Base-by-base conservation (phyloP, 2,797 vertebrate species). In the Mus caroli region DNA sequence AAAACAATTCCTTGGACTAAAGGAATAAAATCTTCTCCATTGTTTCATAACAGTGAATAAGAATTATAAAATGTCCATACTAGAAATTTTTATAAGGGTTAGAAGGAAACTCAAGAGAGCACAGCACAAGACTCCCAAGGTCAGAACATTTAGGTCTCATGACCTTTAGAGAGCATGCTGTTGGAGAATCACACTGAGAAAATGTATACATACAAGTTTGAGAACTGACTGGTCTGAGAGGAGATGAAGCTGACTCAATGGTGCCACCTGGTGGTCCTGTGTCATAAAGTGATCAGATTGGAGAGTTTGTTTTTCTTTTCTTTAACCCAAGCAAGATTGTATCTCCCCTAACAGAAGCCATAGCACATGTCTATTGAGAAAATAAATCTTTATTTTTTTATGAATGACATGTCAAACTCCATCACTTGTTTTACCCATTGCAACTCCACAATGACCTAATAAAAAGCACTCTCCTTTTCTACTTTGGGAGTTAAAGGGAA, bases 261-360 rank as follows among this genome's bases (percentile, higher is more conserved):
- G 4, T 97, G 92, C 96, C 97, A 96, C 75, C 97, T 94, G 1
- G 90, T 96, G 97, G 97, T 17, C n/a, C 13, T 76, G 6, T 78
- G n/a, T 15, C 40, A 69, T 58, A 92, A 37, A 0, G 28, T 11
- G 0, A 50, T 31, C 6, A 12, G 88, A 37, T 24, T n/a, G 28
- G 37, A 62, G 10, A 12, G 1, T 10, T 56, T 9, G 1, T 19
- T 58, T 6, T 6, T 56, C 2, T 4, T 0, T 12, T 64, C 34
- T 26, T 82, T 12, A 62, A 26, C 24, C 77, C 26, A 26, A 0
- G 0, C 14, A 28, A 97, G 62, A 15, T 15, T 75, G 13, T 28
- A n/a, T 75, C 22, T 71, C 9, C 8, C 40, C 37, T 34, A 91
- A 34, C 19, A 34, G 13, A 88, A 91, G 31, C 5, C 0, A 0